Base-by-base conservation (phyloP, 2,113 vertebrate species). In the Rhinoptilus africanus region DNA sequence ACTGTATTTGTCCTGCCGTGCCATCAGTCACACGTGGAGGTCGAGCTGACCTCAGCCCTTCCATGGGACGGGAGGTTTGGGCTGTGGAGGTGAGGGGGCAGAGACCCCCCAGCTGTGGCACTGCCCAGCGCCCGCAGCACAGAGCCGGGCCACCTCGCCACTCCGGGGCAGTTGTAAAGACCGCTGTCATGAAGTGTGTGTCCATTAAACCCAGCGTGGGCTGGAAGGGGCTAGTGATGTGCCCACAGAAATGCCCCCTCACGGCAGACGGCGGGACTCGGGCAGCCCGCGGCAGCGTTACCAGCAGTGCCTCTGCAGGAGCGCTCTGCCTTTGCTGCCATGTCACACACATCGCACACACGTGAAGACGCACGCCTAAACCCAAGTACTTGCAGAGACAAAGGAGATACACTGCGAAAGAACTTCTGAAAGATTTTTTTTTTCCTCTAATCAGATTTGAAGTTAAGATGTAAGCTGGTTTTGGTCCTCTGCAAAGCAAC, bases 71-170 rank as follows among this genome's bases (percentile, higher is more conserved):
- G 71, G 69, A 13, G 13, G 27, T 17, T 48, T 16, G 23, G 48
- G 78, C 18, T 11, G 37, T 3, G 35, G 63, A 20, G 15, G 85
- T 0, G 14, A 43, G 50, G 26, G n/a, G 67, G 39, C 53, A 4
- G 5, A 68, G 24, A 5, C 11, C 35, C 59, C 59, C 37, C 5
- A 0, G 1, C 56, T 9, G 15, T 0, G 1, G 39, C 6, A 6
- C 54, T 1, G 0, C 21, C 5, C 85, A 45, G 64, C 72, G 4
- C 45, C 62, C 24, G 75, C 68, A n/a, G 47, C 6, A 0, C 48
- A 16, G 27, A 51, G 54, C 75, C 21, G 67, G 63, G 30, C 50
- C 63, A 14, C 0, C 0, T 3, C 24, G 1, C 50, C 1, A 0
- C 2, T 48, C 21, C 22, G 47, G 20, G 37, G 2, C 10, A 6